Percentiles rank a stretch among this genome's conserved stretches.
phyloP scores from a whole-genome alignment of 2,888 invertebrate genomes.

The Clitarchus hookeri region DNA sequence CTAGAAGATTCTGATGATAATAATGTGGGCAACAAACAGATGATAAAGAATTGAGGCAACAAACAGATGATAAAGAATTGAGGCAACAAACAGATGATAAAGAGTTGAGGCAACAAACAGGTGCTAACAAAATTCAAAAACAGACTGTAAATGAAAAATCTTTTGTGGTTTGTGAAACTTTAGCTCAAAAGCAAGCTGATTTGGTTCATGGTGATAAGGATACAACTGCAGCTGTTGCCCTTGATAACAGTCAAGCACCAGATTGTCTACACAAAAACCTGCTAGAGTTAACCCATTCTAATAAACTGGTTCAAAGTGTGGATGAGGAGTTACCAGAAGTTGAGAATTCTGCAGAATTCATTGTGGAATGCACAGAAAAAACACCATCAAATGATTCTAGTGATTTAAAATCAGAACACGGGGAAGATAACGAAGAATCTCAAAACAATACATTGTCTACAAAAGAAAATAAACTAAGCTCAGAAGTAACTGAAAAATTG shows the following conservation, averaged over 20 bases:
- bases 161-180: neutral
- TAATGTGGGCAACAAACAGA: slow-evolving; percentile 28
- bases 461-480: slow-evolving; percentile 44
- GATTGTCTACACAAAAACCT: no score
- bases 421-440: neutral
- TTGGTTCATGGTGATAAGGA: slow-evolving; percentile 35
- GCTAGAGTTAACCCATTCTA: neutral
- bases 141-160: neutral
- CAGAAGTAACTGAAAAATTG: slow-evolving; percentile 42
- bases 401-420: neutral
- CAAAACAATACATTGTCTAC: neutral
- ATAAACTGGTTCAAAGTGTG: neutral
- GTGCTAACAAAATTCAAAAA: neutral
- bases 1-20: slow-evolving; percentile 41
- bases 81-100: neutral
- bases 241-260: neutral
- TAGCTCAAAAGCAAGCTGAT: slow-evolving; percentile 36
- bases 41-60: neutral
- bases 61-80: neutral
- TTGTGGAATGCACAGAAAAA: neutral
- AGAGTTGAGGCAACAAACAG: neutral
- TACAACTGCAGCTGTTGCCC: slow-evolving; percentile 16
- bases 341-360: slow-evolving; percentile 17
- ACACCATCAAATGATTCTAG: neutral
- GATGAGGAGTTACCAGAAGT: neutral